Evolutionary conservation across 2,797 vertebrate genomes (phyloP), one percentile per base, ranked within the genome.

Genomic region (Protonibea diacanthus): DNA sequence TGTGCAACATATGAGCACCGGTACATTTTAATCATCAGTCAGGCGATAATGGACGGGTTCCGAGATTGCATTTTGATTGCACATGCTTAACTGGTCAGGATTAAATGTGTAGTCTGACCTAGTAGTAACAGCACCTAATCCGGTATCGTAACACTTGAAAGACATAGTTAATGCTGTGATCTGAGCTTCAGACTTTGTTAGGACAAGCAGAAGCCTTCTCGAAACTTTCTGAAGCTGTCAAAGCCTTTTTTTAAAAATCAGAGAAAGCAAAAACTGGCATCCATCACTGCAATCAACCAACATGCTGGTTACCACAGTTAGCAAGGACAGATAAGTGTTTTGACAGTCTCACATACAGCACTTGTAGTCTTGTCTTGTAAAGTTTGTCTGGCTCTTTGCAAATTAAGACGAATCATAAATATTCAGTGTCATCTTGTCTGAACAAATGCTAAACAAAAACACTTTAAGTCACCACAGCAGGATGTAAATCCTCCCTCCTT

Each of bases 401-500:
- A 86, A 79, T 86, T 48, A 79, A 80, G 58, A 76, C 59, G 76
- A 84, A 83, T 80, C 78, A 88, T 90, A 89, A 83, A 90, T 92
- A 92, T 91, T 91, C 84, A 87, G 58, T 67, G 72, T 83, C 74
- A 81, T 85, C 72, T 65, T 85, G 63, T 83, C 72, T 70, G 66
- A 85, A 71, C 82, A 77, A 80, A 76, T 70, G 74, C 88, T 71
- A 85, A 82, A 92, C 76, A 86, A 87, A 85, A 90, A 80, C 75
- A 82, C 74, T 91, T 84, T 71, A 82, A 87, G 86, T 82, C 82
- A 68, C 55, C 86, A 59, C 92, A 90, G 90, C 78, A 75, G 90
- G 89, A 82, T 67, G 71, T 83, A 85, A 88, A 91, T 86, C 74
- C 81, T 76, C 65, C 71, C 53, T 87, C 86, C 78, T 84, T 49